These are phyloP conservation scores for Agrotis puta DNA, from an alignment of 2,888 invertebrate genomes.

Conservation along the genomic window DNA sequence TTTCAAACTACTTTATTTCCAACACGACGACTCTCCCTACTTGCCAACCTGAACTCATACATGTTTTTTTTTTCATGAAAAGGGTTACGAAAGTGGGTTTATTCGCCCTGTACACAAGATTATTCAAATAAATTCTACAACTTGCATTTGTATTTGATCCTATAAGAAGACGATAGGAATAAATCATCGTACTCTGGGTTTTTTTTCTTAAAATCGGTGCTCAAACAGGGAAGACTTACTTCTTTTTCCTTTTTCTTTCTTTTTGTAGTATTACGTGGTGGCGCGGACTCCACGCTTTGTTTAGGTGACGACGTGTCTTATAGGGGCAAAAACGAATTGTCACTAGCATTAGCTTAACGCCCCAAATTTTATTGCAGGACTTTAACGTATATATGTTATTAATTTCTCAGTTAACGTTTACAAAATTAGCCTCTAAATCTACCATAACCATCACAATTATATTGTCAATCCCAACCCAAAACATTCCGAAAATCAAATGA, in stretches of 20 bases:
- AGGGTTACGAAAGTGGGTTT: conserved; percentile 4
- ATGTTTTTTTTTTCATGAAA: neutral
- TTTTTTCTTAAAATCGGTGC: neutral
- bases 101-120: conserved; percentile 38
- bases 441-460: too few species aligned
- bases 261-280: too few species aligned
- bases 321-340: too few species aligned
- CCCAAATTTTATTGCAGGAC: too few species aligned
- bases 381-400: too few species aligned
- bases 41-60: neutral
- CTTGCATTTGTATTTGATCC: conserved; percentile 39
- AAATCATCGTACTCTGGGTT: neutral
- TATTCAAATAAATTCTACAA: conserved; percentile 51
- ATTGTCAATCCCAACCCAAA: neutral
- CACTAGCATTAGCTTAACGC: too few species aligned
- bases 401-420: too few species aligned
- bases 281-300: too few species aligned
- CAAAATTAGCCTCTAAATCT: too few species aligned
- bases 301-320: too few species aligned
- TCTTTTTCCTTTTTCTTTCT: too few species aligned
- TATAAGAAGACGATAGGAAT: conserved; percentile 19
- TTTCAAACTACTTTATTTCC: neutral
- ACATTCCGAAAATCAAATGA: neutral
- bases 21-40: neutral
- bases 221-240: too few species aligned